Conservation (phyloP, 2,113 vertebrate species). For the Atlantisia rogersi region DNA sequence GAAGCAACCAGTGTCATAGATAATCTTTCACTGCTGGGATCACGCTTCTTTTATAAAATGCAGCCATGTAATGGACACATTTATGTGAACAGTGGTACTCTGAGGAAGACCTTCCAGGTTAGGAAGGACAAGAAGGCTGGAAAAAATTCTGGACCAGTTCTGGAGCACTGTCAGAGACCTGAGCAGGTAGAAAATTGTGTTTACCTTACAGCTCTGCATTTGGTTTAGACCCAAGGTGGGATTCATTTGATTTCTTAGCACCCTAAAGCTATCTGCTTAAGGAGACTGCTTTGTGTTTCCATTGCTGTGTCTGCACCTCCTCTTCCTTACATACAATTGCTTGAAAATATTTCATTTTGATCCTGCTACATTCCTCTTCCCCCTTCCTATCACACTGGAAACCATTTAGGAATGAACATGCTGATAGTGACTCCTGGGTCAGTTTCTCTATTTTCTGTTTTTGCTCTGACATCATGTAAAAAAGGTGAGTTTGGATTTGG, state of each 20-base stretch:
- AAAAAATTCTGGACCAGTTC: neutral
- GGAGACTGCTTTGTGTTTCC: neutral
- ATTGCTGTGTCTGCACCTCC: neutral
- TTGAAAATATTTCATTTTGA: neutral
- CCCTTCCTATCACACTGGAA: neutral
- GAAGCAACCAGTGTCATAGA: neutral
- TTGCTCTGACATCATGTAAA: neutral
- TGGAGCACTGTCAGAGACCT: neutral
- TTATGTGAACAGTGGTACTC: neutral
- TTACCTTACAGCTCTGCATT: neutral
- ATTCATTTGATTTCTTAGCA: neutral
- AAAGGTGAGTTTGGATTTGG: neutral
- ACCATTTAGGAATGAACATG: neutral
- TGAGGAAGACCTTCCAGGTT: neutral
- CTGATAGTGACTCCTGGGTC: neutral
- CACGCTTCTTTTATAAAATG: neutral
- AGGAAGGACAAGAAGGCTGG: neutral
- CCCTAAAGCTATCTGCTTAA: neutral
- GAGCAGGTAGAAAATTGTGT: neutral
- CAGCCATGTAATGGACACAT: neutral
- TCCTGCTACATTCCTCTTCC: neutral
- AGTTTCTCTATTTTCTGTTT: neutral
- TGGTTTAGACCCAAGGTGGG: neutral
- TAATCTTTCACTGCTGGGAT: neutral
- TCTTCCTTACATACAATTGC: neutral